Conservation (phyloP, 2,113 vertebrate species). For the western clawed frog (Xenopus tropicalis) region DNA sequence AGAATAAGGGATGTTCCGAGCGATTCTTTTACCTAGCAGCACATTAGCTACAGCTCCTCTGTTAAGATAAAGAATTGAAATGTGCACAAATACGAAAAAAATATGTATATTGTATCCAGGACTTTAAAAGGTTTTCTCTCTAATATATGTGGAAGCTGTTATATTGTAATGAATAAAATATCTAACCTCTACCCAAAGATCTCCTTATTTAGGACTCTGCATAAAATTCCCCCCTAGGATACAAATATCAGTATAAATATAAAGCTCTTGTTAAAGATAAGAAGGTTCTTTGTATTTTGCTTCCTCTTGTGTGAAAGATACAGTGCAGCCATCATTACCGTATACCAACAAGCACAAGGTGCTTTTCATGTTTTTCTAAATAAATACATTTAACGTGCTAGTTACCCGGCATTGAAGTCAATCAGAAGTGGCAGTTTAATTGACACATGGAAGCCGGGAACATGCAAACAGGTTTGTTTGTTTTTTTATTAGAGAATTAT, state of each 20-base stretch:
- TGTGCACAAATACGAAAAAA: too few species aligned
- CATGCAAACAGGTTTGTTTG: neutral
- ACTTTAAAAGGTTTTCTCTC: too few species aligned
- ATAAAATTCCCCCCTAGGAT: neutral
- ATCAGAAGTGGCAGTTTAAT: slow-evolving; percentile 3
- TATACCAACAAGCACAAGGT: neutral
- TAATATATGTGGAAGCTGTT: too few species aligned
- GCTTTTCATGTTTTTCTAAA: neutral
- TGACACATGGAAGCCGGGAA: neutral
- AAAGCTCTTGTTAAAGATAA: neutral
- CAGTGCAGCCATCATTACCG: neutral
- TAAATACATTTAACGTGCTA: slow-evolving; percentile 1
- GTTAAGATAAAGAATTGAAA: too few species aligned
- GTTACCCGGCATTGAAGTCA: neutral
- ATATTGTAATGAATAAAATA: too few species aligned
- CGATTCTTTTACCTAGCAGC: too few species aligned
- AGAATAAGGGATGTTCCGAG: too few species aligned
- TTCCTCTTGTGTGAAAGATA: neutral
- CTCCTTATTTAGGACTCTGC: neutral
- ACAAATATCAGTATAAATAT: neutral
- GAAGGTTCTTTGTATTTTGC: neutral
- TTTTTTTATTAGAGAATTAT: neutral
- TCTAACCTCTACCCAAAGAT: too few species aligned
- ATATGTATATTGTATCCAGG: too few species aligned
- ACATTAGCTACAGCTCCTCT: too few species aligned